Evolutionary conservation across 2,797 vertebrate genomes (phyloP).

Genomic region (Bradypus variegatus): DNA sequence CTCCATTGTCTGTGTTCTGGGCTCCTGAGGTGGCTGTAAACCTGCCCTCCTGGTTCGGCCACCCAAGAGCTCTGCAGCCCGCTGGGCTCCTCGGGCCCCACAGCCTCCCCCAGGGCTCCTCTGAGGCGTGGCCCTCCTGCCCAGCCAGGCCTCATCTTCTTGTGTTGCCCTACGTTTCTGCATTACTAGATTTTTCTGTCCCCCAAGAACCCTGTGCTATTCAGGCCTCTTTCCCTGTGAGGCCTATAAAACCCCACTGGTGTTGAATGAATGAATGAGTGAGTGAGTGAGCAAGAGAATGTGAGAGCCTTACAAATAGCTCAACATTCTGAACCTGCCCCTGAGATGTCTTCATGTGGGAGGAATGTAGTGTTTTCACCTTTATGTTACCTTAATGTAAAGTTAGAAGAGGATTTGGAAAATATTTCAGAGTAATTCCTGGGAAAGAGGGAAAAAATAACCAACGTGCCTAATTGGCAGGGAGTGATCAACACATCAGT

Average conservation of each 20-base stretch:
- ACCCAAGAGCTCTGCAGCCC: neutral
- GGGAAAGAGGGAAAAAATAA: conserved; percentile 15
- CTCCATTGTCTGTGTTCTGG: neutral
- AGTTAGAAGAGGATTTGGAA: neutral
- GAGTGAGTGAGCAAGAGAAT: neutral
- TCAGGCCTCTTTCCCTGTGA: neutral
- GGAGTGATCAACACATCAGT: neutral
- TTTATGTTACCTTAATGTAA: neutral
- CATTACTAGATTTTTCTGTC: neutral
- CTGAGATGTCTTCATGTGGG: neutral
- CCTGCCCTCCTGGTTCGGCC: neutral
- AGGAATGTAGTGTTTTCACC: neutral
- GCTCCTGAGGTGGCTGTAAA: neutral
- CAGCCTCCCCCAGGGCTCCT: neutral
- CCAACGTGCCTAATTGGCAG: neutral
- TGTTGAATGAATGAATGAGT: neutral
- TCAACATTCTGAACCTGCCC: neutral
- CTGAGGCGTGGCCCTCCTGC: neutral
- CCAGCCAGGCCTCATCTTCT: neutral
- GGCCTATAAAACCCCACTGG: neutral
- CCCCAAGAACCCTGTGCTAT: neutral
- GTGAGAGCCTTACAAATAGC: neutral
- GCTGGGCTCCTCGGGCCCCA: neutral
- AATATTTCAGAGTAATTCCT: neutral
- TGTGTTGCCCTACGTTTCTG: neutral